Conservation (phyloP, 2,113 vertebrate species). For the Oncorhynchus gorbuscha region DNA sequence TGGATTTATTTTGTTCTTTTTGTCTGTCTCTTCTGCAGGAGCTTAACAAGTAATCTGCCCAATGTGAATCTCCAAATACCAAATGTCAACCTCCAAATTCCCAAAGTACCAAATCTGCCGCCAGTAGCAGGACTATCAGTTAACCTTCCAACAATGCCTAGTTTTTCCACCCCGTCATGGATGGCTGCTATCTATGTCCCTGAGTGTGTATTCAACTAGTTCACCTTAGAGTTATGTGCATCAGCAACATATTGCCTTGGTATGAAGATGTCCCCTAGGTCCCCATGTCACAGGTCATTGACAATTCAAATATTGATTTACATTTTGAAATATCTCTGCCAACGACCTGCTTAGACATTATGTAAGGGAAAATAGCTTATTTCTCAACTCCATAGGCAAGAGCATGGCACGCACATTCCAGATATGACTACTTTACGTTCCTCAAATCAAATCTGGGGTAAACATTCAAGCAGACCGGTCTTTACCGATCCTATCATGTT, state of each 20-base stretch:
- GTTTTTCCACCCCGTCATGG: conserved; percentile 99
- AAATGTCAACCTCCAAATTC: conserved; percentile 99
- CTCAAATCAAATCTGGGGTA: not conserved
- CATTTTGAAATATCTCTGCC: too few relatives aligned
- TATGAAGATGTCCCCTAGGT: conserved; percentile 86
- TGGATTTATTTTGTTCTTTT: conserved; percentile 98
- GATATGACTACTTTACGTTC: conserved; percentile 23
- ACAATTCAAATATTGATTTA: not conserved
- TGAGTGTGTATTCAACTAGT: conserved; percentile 99
- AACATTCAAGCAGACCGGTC: not conserved
- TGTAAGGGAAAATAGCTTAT: too few relatives aligned
- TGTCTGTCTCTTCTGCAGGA: conserved; percentile 99
- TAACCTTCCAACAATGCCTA: conserved; percentile 99
- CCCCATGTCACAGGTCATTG: conserved; percentile 31
- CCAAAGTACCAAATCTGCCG: conserved; percentile 99
- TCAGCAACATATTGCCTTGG: conserved; percentile 84
- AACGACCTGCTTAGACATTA: too few relatives aligned
- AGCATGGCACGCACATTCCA: too few relatives aligned
- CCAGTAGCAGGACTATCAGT: conserved; percentile 90
- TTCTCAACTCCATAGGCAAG: too few relatives aligned
- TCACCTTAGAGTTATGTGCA: conserved; percentile 88
- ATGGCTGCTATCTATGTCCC: conserved; percentile 99
- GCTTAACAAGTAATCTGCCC: conserved; percentile 99
- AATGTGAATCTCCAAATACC: conserved; percentile 96
- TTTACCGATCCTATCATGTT: conserved; percentile 80